Conservation (phyloP, 2,113 vertebrate species). For the Microtus pennsylvanicus region DNA sequence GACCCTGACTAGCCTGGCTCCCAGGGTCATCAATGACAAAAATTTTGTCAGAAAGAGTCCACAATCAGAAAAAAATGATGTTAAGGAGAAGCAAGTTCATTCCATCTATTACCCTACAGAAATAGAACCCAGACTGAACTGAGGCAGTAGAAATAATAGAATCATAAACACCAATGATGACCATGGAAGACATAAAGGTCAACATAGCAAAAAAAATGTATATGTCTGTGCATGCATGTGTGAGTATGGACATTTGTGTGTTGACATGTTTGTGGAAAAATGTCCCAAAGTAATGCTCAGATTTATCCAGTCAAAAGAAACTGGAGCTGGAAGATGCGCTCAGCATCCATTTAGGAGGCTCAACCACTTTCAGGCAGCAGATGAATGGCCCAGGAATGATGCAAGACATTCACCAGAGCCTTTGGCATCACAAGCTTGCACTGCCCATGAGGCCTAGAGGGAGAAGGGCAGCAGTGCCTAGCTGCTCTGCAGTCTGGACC, state of each 20-base stretch:
- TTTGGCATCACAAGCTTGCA: constrained; percentile 89
- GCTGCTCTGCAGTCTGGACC: constrained; percentile 76
- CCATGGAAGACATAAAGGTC: constrained; percentile 79
- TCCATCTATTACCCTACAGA: rapidly evolving
- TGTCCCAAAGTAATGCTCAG: constrained; percentile 72
- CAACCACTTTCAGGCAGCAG: constrained; percentile 81
- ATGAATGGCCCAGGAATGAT: constrained; percentile 83
- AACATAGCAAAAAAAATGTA: constrained; percentile 83
- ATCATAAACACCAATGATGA: constrained; percentile 83
- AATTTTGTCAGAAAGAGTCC: neutral
- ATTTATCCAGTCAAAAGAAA: constrained; percentile 83
- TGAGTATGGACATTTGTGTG: constrained; percentile 74
- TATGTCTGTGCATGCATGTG: too few species aligned
- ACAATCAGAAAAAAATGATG: neutral
- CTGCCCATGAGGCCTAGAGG: constrained; percentile 88
- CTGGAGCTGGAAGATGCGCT: constrained; percentile 82
- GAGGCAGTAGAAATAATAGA: constrained; percentile 44
- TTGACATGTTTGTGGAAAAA: constrained; percentile 85
- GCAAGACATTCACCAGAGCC: constrained; percentile 86
- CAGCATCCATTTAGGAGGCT: constrained; percentile 88
- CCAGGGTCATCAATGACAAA: constrained; percentile 88
- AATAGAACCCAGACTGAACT: rapidly evolving
- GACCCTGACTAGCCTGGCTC: constrained; percentile 87
- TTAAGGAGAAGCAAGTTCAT: neutral
- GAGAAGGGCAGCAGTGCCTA: constrained; percentile 85